Conservation (phyloP, 2,797 vertebrate genomes). For the Antrozous pallidus region DNA sequence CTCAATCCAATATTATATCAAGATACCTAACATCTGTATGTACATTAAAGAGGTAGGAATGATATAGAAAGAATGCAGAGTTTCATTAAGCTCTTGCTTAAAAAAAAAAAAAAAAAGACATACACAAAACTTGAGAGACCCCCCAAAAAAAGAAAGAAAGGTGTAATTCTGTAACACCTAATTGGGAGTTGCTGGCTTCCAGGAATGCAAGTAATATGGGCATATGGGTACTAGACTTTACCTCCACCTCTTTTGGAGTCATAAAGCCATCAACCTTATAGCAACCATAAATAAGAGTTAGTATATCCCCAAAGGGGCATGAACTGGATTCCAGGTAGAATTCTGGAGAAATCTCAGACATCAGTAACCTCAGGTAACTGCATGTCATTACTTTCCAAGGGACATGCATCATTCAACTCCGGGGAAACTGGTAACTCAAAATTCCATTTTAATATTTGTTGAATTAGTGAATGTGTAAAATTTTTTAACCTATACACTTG, state of each 20-base stretch:
- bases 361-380: neutral
- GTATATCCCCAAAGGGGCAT: neutral
- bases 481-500: neutral
- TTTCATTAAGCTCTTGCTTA: conserved; percentile 1
- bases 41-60: neutral
- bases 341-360: neutral
- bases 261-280: neutral
- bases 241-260: neutral
- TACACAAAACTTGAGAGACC: neutral
- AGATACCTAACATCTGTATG: neutral
- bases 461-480: neutral
- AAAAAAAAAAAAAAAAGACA: neutral
- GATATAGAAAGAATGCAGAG: neutral
- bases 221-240: neutral
- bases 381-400: neutral
- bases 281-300: neutral
- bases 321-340: neutral
- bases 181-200: neutral
- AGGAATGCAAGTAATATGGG: fast-evolving
- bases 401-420: fast-evolving
- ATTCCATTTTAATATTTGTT: neutral
- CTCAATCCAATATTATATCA: neutral
- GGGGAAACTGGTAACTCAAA: neutral
- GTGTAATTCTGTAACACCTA: neutral
- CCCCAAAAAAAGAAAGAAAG: neutral